phyloP scores from a whole-genome alignment of 1,140 invertebrate species.

The Melitaea cinxia region DNA sequence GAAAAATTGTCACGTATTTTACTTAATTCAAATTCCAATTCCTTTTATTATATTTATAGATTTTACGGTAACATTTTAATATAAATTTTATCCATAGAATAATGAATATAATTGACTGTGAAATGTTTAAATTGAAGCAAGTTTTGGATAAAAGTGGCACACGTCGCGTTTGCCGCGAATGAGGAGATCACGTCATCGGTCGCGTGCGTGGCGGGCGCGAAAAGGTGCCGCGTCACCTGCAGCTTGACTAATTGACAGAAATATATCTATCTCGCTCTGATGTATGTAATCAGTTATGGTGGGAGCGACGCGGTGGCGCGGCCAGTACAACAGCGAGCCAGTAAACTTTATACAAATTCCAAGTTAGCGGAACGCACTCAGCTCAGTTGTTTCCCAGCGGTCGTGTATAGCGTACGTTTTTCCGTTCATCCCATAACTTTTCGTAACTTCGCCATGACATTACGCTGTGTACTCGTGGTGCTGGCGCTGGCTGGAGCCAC shows the following conservation, averaged over 20 bases:
- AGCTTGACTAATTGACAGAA: slow-evolving; percentile 33
- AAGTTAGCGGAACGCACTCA: slow-evolving; percentile 53
- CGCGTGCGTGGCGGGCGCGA: slow-evolving; percentile 67
- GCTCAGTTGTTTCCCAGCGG: slow-evolving; percentile 60
- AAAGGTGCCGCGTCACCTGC: slow-evolving; percentile 57
- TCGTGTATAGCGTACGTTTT: slow-evolving; percentile 47
- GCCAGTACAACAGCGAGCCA: slow-evolving; percentile 44
- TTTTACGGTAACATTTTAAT: not conserved
- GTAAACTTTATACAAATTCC: slow-evolving; percentile 65
- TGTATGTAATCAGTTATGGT: not conserved
- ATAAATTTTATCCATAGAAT: not conserved
- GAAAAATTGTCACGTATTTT: too few species aligned
- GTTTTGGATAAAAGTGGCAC: slow-evolving; percentile 65
- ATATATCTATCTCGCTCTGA: slow-evolving; percentile 45
- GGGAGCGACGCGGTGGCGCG: slow-evolving; percentile 37
- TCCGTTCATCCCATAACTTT: slow-evolving; percentile 56
- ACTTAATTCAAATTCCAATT: too few species aligned
- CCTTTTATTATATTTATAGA: too few species aligned
- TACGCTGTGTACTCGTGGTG: slow-evolving; percentile 65
- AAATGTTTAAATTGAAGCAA: slow-evolving; percentile 15
- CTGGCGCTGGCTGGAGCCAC: slow-evolving; percentile 77
- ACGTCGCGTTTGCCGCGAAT: slow-evolving; percentile 45
- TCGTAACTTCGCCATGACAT: slow-evolving; percentile 73
- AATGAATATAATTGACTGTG: not conserved
- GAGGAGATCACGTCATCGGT: slow-evolving; percentile 62